Base-by-base conservation (phyloP, 2,797 vertebrate species). In the Mastacembelus armatus region DNA sequence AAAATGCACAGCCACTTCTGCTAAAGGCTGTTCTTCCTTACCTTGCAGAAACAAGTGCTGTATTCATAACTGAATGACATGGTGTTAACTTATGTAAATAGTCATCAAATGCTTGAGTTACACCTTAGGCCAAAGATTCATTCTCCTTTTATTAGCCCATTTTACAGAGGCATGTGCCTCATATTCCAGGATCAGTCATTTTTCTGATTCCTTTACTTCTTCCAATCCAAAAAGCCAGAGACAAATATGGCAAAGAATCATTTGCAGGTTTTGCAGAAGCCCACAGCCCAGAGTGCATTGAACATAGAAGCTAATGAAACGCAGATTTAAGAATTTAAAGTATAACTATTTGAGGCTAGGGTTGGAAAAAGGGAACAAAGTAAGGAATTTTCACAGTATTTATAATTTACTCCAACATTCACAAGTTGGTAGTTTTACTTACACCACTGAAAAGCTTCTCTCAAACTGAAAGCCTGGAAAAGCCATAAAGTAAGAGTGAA, bases 361-460 rank as follows among this genome's bases (percentile, higher is more conserved):
- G 14, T 36, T 69, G 59, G 57, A 74, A 48, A 67, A 72, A 44
- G 65, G 15, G 32, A 54, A 49, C 66, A 65, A 76, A 75, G 47
- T 44, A 67, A 61, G 67, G 48, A 81, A 74, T 59, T 39, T 45
- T 72, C 19, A 27, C 40, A 71, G 73, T 62, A 75, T 81, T 76
- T 79, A 71, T 71, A 40, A 55, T 69, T 43, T 66, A 48, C 66
- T 50, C 60, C 62, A 44, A 81, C 55, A 40, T 58, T 79, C 69
- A 75, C 60, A 82, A 71, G 78, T 74, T 66, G 51, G 77, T 40
- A 29, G 77, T 77, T 85, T 81, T 74, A 67, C 48, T 58, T n/a
- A n/a, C n/a, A 71, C 75, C 62, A 56, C 66, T 26, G 60, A 26
- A 60, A 78, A 80, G 64, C 45, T 45, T 61, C 56, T 33, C 48